phyloP scores from a whole-genome alignment of 2,113 vertebrate genomes.

The Microtus oregoni region DNA sequence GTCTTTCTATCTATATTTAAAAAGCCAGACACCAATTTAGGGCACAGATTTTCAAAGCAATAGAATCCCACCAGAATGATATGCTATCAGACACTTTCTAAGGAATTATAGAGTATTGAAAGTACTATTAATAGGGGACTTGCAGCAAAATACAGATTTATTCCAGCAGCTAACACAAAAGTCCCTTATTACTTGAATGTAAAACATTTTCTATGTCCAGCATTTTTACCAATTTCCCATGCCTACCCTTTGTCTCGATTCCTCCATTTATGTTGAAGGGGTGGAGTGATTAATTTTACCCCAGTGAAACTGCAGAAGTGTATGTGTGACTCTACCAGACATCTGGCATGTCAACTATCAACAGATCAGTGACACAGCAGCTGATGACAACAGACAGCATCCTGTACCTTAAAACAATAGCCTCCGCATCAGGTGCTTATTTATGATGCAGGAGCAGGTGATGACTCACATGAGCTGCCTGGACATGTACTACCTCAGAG shows the following conservation, averaged over 20 bases:
- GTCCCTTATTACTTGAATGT: background rate
- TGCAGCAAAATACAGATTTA: constrained; percentile 33
- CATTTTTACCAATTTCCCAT: background rate
- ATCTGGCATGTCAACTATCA: constrained; percentile 44
- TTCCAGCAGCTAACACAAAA: background rate
- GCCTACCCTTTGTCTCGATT: background rate
- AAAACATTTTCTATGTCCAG: background rate
- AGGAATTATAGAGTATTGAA: constrained; percentile 24
- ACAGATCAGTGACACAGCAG: background rate
- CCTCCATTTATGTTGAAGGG: background rate
- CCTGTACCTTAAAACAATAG: background rate
- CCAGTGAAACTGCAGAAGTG: background rate
- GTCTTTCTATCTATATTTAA: constrained; percentile 5
- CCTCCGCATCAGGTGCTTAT: background rate
- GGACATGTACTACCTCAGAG: background rate
- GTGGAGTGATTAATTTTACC: background rate
- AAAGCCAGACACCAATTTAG: background rate
- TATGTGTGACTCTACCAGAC: background rate
- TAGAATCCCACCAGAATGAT: background rate
- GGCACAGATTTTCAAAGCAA: background rate
- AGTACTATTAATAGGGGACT: background rate
- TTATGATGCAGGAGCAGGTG: constrained; percentile 6
- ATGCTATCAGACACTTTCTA: background rate
- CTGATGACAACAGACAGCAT: constrained; percentile 34
- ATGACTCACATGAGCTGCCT: background rate